These are phyloP conservation scores for Brachionichthys hirsutus DNA, from an alignment of 2,113 vertebrate species.

Conservation along the genomic window DNA sequence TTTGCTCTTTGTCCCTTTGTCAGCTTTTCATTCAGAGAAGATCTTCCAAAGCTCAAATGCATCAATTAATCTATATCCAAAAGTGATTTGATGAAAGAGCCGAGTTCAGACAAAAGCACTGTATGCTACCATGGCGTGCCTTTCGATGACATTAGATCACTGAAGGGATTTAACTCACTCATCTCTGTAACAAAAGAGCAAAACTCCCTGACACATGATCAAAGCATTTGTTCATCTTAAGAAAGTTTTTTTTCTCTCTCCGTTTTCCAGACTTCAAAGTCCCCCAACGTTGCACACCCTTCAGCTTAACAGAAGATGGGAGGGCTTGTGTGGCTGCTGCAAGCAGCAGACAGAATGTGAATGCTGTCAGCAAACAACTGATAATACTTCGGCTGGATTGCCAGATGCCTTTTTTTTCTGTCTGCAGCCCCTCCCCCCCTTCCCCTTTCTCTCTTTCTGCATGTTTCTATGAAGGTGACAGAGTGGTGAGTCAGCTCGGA, in stretches of 20 bases:
- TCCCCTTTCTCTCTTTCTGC: constrained; percentile 1
- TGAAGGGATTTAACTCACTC: constrained; percentile 65
- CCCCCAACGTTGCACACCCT: constrained; percentile 55
- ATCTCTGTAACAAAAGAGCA: constrained; percentile 67
- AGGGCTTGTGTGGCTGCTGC: constrained; percentile 21
- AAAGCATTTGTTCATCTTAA: constrained; percentile 65
- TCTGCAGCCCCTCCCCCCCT: constrained; percentile 10
- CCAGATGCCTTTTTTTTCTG: constrained; percentile 1
- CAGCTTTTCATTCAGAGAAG: constrained; percentile 37
- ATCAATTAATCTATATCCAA: constrained; percentile 52
- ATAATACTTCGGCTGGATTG: constrained; percentile 38
- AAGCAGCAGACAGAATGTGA: constrained; percentile 35
- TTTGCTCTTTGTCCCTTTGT: constrained; percentile 54
- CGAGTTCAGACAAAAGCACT: constrained; percentile 45
- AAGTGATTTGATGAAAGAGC: constrained; percentile 39
- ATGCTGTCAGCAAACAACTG: constrained; percentile 55
- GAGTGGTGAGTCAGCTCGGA: constrained; percentile 67
- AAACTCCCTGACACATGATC: constrained; percentile 69
- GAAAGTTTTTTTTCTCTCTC: constrained; percentile 42
- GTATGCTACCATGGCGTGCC: constrained; percentile 41
- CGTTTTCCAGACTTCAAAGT: constrained; percentile 69
- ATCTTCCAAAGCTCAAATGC: constrained; percentile 38
- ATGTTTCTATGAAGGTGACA: constrained; percentile 55
- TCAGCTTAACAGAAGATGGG: constrained; percentile 41
- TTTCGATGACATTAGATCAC: constrained; percentile 53